Evolutionary conservation across 2,113 vertebrate species (phyloP), one percentile per base, ranked within the genome.

Genomic region (Romanogobio albipinnatus): DNA sequence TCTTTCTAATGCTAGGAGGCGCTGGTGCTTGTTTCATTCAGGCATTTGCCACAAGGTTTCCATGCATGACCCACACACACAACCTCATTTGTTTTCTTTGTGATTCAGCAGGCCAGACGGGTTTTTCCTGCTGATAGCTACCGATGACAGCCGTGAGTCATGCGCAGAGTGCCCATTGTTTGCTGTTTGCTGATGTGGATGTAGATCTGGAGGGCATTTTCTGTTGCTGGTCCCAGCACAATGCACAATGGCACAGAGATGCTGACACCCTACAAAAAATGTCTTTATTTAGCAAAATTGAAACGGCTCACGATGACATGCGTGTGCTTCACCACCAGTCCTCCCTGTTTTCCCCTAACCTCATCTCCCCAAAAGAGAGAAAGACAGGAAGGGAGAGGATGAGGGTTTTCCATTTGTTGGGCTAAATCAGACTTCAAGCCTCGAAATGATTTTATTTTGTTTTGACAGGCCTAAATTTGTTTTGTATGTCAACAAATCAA

Each of bases 151-250:
- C 66, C 68, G 29, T 89, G 85, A 89, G 87, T 90, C 86, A 90
- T 79, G 70, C 75, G n/a, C 64, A 56, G 26, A 8, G 90, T 26
- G 86, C 68, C 91, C 86, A 93, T 93, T 95, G 94, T 94, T 89
- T 78, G 84, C 91, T 90, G 92, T 94, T 93, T 95, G 94, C 94
- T 94, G 94, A 95, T 93, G 91, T 86, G 86, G 88, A 91, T 89
- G 91, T 90, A 90, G 91, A 91, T 91, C 90, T 71, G 74, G 78
- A 19, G 86, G 82, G 86, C 76, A 88, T 90, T 85, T 86, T 88
- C 88, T 90, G 87, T 84, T 85, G 88, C 89, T 91, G 88, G 87
- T 64, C 87, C 87, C 86, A 81, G 88, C 92, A 93, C 91, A 94
- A 93, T 91, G 89, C 88, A 90, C 89, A 90, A 84, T 83, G 88